Evolutionary conservation across 2,113 vertebrate genomes (phyloP).

Genomic region (Gallinago media): DNA sequence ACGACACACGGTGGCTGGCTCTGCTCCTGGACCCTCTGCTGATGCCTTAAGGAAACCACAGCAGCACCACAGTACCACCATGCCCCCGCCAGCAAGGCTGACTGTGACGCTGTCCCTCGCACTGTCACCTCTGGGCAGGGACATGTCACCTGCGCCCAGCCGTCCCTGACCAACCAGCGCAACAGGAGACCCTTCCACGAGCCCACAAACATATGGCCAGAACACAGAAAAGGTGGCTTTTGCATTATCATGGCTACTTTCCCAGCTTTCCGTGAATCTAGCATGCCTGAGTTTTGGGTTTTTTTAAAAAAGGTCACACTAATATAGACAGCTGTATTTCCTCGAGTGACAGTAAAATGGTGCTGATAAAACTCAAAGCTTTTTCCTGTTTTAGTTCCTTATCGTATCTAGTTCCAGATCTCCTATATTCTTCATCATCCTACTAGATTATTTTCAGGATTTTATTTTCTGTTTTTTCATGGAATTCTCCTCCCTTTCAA

Average conservation of each 20-base stretch:
- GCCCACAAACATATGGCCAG: neutral
- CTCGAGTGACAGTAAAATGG: neutral
- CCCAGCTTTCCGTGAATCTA: neutral
- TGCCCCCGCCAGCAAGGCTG: fast-evolving
- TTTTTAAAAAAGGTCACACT: neutral
- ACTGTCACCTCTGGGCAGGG: neutral
- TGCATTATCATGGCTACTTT: neutral
- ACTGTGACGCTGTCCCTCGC: fast-evolving
- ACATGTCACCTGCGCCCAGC: fast-evolving
- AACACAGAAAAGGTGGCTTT: neutral
- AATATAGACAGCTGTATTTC: neutral
- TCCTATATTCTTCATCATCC: neutral
- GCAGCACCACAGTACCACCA: no score
- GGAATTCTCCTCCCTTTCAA: neutral
- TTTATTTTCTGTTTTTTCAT: neutral
- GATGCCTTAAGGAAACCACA: neutral
- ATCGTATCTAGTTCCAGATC: neutral
- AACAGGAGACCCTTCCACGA: neutral
- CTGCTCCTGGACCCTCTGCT: neutral
- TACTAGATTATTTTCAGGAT: neutral
- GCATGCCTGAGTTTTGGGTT: neutral
- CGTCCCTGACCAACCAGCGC: fast-evolving
- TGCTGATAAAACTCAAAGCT: neutral
- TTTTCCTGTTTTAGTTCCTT: neutral
- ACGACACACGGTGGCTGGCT: fast-evolving